Evolutionary conservation across 1,140 invertebrate species (phyloP).

Genomic region (Penaeus chinensis): DNA sequence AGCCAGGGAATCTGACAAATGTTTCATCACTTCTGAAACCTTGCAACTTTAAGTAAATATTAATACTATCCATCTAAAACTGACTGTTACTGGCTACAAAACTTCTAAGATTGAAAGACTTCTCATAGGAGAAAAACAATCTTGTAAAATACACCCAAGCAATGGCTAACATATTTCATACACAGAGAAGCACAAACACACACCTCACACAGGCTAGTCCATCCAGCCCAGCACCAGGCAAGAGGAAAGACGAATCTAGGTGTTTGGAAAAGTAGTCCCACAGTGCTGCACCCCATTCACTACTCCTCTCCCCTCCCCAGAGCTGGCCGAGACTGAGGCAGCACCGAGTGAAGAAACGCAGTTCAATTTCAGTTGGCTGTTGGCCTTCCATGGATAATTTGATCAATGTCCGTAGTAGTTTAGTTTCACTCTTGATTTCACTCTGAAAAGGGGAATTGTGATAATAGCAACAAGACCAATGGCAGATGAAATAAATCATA

Average conservation of each 20-base stretch:
- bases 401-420: slow-evolving; percentile 53
- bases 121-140: too few species aligned
- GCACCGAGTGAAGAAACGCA: slow-evolving; percentile 57
- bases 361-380: slow-evolving; percentile 54
- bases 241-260: slow-evolving; percentile 60
- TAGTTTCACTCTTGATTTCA: slow-evolving; percentile 57
- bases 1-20: too few species aligned
- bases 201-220: slow-evolving; percentile 61
- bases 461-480: too few species aligned
- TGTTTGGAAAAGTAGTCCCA: slow-evolving; percentile 63
- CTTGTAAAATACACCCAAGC: too few species aligned
- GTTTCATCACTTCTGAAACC: too few species aligned
- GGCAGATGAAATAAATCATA: too few species aligned
- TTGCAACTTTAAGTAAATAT: too few species aligned
- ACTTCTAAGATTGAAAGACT: too few species aligned
- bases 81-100: too few species aligned
- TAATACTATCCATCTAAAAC: too few species aligned
- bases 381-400: slow-evolving; percentile 34
- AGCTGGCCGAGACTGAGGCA: slow-evolving; percentile 47
- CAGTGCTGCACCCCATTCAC: slow-evolving; percentile 56
- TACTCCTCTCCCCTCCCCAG: slow-evolving; percentile 54
- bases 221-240: slow-evolving; percentile 53
- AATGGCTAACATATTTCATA: too few species aligned
- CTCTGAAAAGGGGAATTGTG: slow-evolving; percentile 10
- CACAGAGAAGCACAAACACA: neutral